These are phyloP conservation scores for Phoebastria nigripes DNA, from an alignment of 2,797 vertebrate genomes.

Conservation along the genomic window DNA sequence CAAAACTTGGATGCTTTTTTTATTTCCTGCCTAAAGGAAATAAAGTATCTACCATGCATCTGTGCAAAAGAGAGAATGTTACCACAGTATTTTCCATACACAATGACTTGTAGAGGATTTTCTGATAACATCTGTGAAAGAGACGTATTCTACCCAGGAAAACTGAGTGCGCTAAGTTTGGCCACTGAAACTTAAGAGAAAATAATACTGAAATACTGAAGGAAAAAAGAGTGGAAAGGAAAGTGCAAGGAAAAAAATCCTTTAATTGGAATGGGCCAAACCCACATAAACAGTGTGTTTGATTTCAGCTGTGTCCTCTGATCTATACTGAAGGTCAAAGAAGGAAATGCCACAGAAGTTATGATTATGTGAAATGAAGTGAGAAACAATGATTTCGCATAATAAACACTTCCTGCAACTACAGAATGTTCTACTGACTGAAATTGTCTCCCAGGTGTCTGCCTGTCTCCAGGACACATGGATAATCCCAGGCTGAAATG, in stretches of 20 bases:
- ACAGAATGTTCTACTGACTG: constrained; percentile 63
- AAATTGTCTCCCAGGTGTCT: constrained; percentile 61
- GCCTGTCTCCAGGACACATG: constrained; percentile 22
- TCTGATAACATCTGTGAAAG: background rate
- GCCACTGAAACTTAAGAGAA: background rate
- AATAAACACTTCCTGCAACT: constrained; percentile 67
- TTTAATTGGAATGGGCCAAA: constrained; percentile 50
- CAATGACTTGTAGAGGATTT: background rate
- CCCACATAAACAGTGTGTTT: constrained; percentile 43
- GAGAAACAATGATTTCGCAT: constrained; percentile 68
- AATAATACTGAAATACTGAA: background rate
- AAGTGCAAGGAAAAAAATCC: background rate
- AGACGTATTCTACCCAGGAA: background rate
- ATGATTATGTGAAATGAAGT: constrained; percentile 77
- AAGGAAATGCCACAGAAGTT: constrained; percentile 64
- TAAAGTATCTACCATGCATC: background rate
- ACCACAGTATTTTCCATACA: background rate
- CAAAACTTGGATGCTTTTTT: background rate
- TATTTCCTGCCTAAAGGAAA: background rate
- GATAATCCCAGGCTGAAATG: constrained; percentile 40
- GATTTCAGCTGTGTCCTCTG: constrained; percentile 67
- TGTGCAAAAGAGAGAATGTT: background rate
- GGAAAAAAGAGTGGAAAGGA: background rate
- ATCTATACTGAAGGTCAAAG: constrained; percentile 74
- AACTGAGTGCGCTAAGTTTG: background rate